These are phyloP conservation scores for Actenoides hombroni DNA, from an alignment of 2,113 vertebrate genomes.

Conservation along the genomic window DNA sequence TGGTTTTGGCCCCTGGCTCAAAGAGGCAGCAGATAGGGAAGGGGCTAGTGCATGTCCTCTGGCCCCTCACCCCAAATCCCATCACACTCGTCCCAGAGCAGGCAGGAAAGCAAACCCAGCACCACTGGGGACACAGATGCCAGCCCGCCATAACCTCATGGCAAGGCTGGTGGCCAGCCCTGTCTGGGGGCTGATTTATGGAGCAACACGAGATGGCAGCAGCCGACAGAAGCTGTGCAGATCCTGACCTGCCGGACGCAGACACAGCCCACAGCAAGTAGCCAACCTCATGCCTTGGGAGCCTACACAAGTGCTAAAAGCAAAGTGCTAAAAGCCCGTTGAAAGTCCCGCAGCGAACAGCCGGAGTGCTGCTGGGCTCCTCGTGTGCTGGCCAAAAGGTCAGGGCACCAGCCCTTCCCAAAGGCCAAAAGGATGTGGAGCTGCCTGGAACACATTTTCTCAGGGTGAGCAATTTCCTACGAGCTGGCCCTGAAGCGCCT, in stretches of 20 bases:
- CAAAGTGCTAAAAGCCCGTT: background rate
- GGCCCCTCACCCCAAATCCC: background rate
- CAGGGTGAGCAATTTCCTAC: slow-evolving; percentile 63
- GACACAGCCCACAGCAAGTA: background rate
- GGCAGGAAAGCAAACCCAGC: background rate
- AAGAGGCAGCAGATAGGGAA: background rate
- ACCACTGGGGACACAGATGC: background rate
- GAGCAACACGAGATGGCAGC: slow-evolving; percentile 47
- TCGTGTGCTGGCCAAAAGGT: background rate
- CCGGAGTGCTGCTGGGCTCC: background rate
- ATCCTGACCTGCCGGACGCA: background rate
- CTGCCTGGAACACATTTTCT: slow-evolving; percentile 50
- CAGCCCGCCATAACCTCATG: background rate
- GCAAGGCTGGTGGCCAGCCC: background rate
- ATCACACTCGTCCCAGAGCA: accelerated
- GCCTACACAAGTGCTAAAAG: background rate
- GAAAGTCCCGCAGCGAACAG: background rate
- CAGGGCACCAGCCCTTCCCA: slow-evolving; percentile 28
- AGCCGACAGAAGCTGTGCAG: background rate
- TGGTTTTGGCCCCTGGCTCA: background rate
- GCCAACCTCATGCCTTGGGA: background rate
- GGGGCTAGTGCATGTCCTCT: accelerated
- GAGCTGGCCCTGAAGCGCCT: background rate
- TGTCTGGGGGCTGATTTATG: background rate
- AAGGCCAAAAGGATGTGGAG: slow-evolving; percentile 42